Evolutionary conservation across 2,113 vertebrate genomes (phyloP), one percentile per base, ranked within the genome.

Genomic region (Caranx melampygus): DNA sequence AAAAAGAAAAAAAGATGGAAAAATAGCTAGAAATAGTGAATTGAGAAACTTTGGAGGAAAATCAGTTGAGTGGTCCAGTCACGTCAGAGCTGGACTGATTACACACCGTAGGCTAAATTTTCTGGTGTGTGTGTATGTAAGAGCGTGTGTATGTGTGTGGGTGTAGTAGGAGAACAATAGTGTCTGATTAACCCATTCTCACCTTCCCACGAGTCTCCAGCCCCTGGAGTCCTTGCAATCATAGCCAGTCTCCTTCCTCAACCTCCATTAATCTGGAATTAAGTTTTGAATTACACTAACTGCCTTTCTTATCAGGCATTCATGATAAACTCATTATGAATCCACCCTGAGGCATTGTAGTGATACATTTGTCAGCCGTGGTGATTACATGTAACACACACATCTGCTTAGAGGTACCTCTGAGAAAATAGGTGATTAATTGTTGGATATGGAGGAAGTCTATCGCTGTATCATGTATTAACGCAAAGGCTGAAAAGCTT

Each of bases 141-240:
- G 42, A 10, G 45, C 8, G 45, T 51, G 16, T 20, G 51, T 52
- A 37, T 21, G 35, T 11, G 51, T 66, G 47, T 72, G 16, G 15
- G 37, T 49, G 57, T 16, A 58, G 14, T 44, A 20, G 26, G 74
- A 76, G 78, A 90, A 90, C 84, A 92, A 92, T 87, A 66, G 71
- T 21, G 55, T 74, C 78, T 92, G 91, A 92, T 88, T 84, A 81
- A 86, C 49, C 75, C 34, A 65, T 77, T 64, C 64, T 75, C 72
- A 73, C 54, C 59, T 73, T 71, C 77, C 63, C 61, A 66, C 3
- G 6, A 58, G 78, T 75, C 76, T 72, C 44, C 52, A 75, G 59
- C 70, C 59, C 44, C 63, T 65, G 77, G 49, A 80, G 82, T 81
- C 35, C 0, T 16, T 11, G 64, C 57, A 91, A 81, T 86, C 82